phyloP scores from a whole-genome alignment of 1,140 invertebrate species.

The Anastatus disparis region DNA sequence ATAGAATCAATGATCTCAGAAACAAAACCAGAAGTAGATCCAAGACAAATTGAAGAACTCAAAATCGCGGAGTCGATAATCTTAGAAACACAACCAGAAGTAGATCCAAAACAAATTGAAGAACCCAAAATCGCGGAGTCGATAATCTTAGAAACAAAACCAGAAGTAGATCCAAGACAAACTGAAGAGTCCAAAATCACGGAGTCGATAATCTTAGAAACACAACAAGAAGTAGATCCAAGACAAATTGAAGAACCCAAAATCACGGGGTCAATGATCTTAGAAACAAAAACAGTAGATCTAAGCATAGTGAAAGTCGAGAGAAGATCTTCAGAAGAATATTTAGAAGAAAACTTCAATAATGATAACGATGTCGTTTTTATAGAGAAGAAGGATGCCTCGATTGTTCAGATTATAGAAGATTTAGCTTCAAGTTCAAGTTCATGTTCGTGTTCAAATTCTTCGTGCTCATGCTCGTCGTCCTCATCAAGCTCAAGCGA shows the following conservation, averaged over 20 bases:
- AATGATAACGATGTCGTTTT: not conserved
- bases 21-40: not conserved
- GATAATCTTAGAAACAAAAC: not conserved
- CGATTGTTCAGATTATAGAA: slow-evolving; percentile 3
- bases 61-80: not conserved
- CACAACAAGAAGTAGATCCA: not conserved
- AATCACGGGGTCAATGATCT: not conserved
- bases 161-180: not conserved
- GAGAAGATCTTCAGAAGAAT: not conserved
- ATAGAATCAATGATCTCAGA: not conserved
- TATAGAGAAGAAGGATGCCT: not conserved
- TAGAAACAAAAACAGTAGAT: not conserved
- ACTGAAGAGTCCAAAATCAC: not conserved
- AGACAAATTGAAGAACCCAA: not conserved
- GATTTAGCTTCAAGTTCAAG: slow-evolving; percentile 8
- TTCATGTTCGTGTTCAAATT: slow-evolving; percentile 16
- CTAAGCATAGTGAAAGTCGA: slow-evolving; percentile 26
- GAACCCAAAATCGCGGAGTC: not conserved
- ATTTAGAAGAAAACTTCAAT: too few species aligned
- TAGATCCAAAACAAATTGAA: too few species aligned
- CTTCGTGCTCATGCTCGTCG: slow-evolving; percentile 15
- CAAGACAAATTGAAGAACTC: not conserved
- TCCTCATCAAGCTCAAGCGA: not conserved
- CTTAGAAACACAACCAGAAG: not conserved
- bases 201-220: not conserved